A percentile compares a stretch with the other conserved stretches of the same genome.
phyloP scores from a whole-genome alignment of 2,113 vertebrate genomes.

The Oxygymnocypris stewartii region DNA sequence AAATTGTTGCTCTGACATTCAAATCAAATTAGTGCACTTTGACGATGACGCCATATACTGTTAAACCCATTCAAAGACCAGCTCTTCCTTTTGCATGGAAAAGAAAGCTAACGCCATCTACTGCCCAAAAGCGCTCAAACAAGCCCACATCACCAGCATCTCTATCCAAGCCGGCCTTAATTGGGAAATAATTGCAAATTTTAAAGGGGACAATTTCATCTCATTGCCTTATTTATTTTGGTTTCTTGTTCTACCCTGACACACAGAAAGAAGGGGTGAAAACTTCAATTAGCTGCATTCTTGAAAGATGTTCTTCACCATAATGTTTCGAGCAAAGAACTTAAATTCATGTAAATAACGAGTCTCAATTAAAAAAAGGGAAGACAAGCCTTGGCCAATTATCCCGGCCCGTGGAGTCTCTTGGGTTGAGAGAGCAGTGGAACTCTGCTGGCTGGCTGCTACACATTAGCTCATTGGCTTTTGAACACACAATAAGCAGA shows the following conservation, averaged over 20 bases:
- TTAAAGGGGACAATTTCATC: slow-evolving; percentile 56
- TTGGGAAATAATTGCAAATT: slow-evolving; percentile 62
- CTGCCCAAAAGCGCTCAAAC: slow-evolving; percentile 48
- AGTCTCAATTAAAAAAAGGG: slow-evolving; percentile 59
- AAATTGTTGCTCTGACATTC: slow-evolving; percentile 36
- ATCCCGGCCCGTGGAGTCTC: slow-evolving; percentile 57
- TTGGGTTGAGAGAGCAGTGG: slow-evolving; percentile 54
- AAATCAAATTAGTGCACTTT: slow-evolving; percentile 42
- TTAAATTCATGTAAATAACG: slow-evolving; percentile 61
- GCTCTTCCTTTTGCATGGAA: neutral
- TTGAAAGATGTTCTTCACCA: slow-evolving; percentile 58
- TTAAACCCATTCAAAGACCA: slow-evolving; percentile 27
- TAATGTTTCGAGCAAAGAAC: slow-evolving; percentile 52
- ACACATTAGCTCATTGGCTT: slow-evolving; percentile 55
- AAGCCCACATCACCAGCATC: slow-evolving; percentile 34
- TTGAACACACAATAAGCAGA: slow-evolving; percentile 57
- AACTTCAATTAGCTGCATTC: slow-evolving; percentile 60
- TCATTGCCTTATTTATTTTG: slow-evolving; percentile 55
- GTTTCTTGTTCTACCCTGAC: slow-evolving; percentile 46
- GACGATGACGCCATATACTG: slow-evolving; percentile 62
- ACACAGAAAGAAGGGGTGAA: slow-evolving; percentile 44
- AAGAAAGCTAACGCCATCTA: slow-evolving; percentile 62
- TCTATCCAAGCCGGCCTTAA: slow-evolving; percentile 54
- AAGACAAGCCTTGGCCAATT: slow-evolving; percentile 63
- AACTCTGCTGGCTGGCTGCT: slow-evolving; percentile 53